These are phyloP conservation scores for Astatoreochromis straeleni DNA, from an alignment of 2,113 vertebrate genomes.

Conservation along the genomic window DNA sequence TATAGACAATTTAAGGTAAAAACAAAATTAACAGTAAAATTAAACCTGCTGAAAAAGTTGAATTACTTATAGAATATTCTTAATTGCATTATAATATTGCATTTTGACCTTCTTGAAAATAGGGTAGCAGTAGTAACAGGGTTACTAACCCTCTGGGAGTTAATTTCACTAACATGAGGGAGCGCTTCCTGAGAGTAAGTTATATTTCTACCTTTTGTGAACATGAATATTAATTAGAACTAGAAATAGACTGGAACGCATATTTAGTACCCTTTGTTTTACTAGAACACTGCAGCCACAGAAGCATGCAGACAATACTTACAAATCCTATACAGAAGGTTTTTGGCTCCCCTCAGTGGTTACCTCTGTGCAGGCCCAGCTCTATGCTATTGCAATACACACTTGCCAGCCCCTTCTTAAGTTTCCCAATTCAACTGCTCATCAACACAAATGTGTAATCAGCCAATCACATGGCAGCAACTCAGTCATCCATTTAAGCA, in stretches of 20 bases:
- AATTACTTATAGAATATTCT: not conserved
- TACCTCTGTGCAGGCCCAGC: not conserved
- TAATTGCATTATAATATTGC: not conserved
- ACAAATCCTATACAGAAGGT: rapidly evolving
- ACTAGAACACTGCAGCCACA: not conserved
- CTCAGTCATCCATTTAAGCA: not conserved
- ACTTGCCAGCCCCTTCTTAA: not conserved
- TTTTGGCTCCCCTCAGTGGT: not conserved
- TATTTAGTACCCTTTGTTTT: not conserved
- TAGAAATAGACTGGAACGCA: rapidly evolving
- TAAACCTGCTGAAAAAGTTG: not conserved
- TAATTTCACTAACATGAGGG: not conserved
- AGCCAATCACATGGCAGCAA: not conserved
- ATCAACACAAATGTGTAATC: not conserved
- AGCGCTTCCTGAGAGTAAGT: not conserved
- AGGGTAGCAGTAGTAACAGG: not conserved
- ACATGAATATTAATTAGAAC: not conserved
- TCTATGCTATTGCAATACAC: not conserved
- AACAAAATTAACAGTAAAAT: not conserved
- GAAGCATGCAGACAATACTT: not conserved
- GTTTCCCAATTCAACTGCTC: not conserved
- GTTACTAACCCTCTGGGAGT: not conserved
- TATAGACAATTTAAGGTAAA: not conserved
- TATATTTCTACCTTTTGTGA: not conserved
- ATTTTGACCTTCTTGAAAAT: not conserved